These are phyloP conservation scores for Epizoanthus scotinus DNA, from an alignment of 92 coral and sea anemone genomes.

Conservation along the genomic window DNA sequence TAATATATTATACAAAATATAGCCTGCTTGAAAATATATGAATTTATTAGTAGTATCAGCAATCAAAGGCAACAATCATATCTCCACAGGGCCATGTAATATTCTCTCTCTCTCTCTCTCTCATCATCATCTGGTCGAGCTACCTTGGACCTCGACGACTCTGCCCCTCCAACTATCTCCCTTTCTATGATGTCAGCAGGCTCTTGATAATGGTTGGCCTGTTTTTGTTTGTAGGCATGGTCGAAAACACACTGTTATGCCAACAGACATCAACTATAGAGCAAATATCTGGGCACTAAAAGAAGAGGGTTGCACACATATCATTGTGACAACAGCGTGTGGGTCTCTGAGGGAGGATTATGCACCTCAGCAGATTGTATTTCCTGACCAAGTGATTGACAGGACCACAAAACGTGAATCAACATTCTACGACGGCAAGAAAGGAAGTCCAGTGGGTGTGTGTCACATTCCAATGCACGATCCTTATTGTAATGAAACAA, in stretches of 20 bases:
- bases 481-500: constrained; percentile 78
- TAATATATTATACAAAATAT: no score
- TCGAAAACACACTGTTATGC: constrained; percentile 83
- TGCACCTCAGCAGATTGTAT: constrained; percentile 88
- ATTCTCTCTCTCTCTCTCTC: no score
- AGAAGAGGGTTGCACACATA: constrained; percentile 91
- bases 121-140: no score
- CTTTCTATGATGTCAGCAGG: no score
- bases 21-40: no score
- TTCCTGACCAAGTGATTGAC: constrained; percentile 96
- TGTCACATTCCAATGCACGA: constrained; percentile 96
- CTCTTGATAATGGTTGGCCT: no score
- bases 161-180: no score
- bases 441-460: constrained; percentile 86
- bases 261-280: constrained; percentile 89
- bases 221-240: constrained; percentile 71
- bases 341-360: constrained; percentile 83
- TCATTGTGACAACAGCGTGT: constrained; percentile 96
- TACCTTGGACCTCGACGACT: no score
- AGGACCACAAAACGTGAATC: constrained; percentile 85
- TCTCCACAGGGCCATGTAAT: no score
- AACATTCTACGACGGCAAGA: constrained; percentile 93
- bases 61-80: no score
- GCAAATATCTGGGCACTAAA: constrained; percentile 94
- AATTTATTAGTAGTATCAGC: no score